Conservation (phyloP, 2,797 vertebrate genomes). For the Spondyliosoma cantharus region DNA sequence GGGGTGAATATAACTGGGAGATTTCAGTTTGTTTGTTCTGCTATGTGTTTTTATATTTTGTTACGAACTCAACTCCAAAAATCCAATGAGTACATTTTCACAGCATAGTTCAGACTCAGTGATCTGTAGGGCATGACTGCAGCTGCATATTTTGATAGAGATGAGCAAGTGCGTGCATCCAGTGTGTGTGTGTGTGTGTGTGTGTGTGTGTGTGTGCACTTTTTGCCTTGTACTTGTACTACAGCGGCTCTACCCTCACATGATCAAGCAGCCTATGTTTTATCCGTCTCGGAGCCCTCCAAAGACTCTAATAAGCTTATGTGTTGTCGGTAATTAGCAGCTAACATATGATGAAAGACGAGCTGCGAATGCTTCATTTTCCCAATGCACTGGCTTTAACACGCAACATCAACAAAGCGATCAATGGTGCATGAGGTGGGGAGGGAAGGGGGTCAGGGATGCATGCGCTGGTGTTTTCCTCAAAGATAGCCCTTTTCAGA, state of each 20-base stretch:
- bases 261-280: constrained; percentile 34
- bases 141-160: not conserved
- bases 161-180: not conserved
- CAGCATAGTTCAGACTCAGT: not conserved
- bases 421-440: constrained; percentile 20
- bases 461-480: constrained; percentile 23
- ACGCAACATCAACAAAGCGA: constrained; percentile 50
- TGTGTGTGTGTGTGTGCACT: not conserved
- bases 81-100: not conserved
- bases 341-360: constrained; percentile 66
- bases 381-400: constrained; percentile 40
- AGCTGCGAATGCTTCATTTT: constrained; percentile 57
- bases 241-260: constrained; percentile 38
- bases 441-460: not conserved
- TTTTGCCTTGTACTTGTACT: not conserved
- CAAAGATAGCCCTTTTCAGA: constrained; percentile 31
- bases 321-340: constrained; percentile 63
- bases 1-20: not conserved
- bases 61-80: constrained; percentile 5
- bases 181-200: not conserved
- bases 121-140: constrained; percentile 1
- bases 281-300: constrained; percentile 43
- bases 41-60: not conserved
- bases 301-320: constrained; percentile 66
- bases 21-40: not conserved